These are phyloP conservation scores for Seriola dumerili DNA, from an alignment of 2,113 vertebrate genomes.

Conservation along the genomic window DNA sequence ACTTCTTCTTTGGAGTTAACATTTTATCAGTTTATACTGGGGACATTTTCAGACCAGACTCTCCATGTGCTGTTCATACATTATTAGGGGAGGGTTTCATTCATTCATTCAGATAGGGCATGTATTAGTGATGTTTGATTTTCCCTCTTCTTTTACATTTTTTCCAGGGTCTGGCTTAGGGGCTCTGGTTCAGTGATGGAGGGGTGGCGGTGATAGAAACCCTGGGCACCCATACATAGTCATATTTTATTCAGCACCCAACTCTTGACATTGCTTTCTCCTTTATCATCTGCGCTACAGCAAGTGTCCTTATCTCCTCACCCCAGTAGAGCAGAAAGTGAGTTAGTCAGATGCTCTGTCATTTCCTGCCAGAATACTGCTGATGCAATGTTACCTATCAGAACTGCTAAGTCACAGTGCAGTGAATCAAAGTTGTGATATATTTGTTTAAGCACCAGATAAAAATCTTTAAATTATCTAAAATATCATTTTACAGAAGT, in stretches of 20 bases:
- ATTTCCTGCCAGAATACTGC: conserved; percentile 14
- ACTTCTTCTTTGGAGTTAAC: background rate
- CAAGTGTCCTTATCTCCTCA: conserved; percentile 36
- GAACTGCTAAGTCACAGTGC: conserved; percentile 6
- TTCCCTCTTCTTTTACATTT: background rate
- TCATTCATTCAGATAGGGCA: background rate
- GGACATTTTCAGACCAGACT: conserved; percentile 14
- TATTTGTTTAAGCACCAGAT: background rate
- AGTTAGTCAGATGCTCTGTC: conserved; percentile 25
- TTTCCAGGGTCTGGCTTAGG: background rate
- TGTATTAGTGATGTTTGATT: background rate
- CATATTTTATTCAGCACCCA: conserved; percentile 20
- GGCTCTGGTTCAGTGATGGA: conserved; percentile 10
- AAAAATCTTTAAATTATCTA: background rate
- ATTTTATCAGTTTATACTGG: background rate
- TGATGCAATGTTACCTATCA: conserved; percentile 31
- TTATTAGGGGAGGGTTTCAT: background rate
- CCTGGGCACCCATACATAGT: conserved; percentile 6
- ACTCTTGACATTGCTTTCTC: conserved; percentile 44
- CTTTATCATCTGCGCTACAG: conserved; percentile 37
- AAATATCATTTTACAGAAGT: background rate
- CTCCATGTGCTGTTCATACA: background rate
- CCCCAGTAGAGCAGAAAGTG: conserved; percentile 43
- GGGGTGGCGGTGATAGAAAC: background rate
- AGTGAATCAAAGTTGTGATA: background rate